These are phyloP conservation scores for Venustaconcha ellipsiformis DNA, from an alignment of 1,140 invertebrate genomes.

Conservation along the genomic window DNA sequence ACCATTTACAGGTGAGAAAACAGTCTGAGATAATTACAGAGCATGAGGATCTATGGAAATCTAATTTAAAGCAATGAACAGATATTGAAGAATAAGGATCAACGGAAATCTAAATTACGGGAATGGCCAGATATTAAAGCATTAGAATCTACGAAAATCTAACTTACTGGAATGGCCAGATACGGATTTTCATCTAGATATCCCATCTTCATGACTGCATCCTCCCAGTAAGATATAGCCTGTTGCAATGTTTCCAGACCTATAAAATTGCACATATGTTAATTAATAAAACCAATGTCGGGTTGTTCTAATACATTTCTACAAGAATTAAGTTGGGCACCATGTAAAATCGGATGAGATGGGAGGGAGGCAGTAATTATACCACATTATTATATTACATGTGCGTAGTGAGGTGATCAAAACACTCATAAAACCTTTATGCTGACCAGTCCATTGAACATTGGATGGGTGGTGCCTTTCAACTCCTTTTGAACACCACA, in stretches of 20 bases:
- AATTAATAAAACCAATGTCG: background rate
- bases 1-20: too few species aligned
- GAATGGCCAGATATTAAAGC: background rate
- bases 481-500: too few species aligned
- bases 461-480: too few species aligned
- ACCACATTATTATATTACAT: background rate
- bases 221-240: conserved; percentile 33
- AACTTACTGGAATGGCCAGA: conserved; percentile 28
- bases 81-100: background rate
- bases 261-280: conserved; percentile 8
- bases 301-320: background rate
- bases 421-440: too few species aligned
- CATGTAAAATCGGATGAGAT: background rate
- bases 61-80: too few species aligned
- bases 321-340: background rate
- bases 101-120: background rate
- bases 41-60: too few species aligned
- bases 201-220: conserved; percentile 36
- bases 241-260: conserved; percentile 24
- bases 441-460: too few species aligned
- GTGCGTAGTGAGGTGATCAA: background rate
- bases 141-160: too few species aligned
- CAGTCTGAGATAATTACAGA: too few species aligned
- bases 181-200: conserved; percentile 26
- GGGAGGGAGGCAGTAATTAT: background rate